Evolutionary conservation across 1,140 invertebrate species (phyloP).

Genomic region (Anastrepha ludens): DNA sequence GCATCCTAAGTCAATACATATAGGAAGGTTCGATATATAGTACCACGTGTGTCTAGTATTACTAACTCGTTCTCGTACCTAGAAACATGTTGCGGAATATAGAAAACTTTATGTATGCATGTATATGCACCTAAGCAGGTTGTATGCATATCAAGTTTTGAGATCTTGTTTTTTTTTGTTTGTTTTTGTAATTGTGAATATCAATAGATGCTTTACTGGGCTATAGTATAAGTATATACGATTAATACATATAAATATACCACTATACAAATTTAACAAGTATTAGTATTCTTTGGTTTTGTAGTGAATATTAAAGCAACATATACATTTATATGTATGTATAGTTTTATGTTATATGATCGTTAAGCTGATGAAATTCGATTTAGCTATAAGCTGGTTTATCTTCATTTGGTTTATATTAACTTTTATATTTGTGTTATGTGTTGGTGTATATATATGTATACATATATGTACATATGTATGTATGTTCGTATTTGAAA

Average conservation of each 20-base stretch:
- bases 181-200: too few species aligned
- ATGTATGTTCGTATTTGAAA: neutral
- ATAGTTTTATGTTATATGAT: too few species aligned
- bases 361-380: too few species aligned
- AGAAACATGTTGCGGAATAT: neutral
- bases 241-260: neutral
- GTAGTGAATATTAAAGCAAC: conserved; percentile 35
- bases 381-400: too few species aligned
- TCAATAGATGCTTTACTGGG: too few species aligned
- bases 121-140: neutral
- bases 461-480: neutral
- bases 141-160: neutral
- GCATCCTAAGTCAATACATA: conserved; percentile 31
- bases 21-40: conserved; percentile 27
- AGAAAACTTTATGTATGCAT: conserved; percentile 30
- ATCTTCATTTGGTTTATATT: too few species aligned
- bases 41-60: neutral
- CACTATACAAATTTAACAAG: conserved; percentile 37
- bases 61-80: neutral
- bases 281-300: conserved; percentile 21
- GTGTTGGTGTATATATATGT: neutral
- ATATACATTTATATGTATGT: neutral
- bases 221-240: neutral
- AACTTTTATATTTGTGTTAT: neutral
- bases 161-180: neutral